Evolutionary conservation across 2,797 vertebrate genomes (phyloP).

Genomic region (Onychomys arenicola): DNA sequence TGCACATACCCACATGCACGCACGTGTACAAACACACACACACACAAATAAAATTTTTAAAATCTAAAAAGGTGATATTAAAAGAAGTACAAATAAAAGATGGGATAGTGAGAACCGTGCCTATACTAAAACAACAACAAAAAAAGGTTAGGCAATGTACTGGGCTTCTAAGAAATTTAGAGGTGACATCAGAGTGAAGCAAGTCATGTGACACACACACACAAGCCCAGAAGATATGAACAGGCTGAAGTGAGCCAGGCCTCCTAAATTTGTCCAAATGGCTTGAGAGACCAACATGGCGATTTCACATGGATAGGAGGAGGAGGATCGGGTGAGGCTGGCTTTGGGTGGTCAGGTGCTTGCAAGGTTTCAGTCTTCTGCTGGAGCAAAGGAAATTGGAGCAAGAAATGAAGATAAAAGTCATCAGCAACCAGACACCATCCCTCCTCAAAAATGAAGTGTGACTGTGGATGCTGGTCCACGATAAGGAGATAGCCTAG

Average conservation of each 20-base stretch:
- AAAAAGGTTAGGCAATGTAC: background rate
- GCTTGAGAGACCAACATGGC: background rate
- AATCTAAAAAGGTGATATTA: background rate
- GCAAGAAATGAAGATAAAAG: background rate
- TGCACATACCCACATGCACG: background rate
- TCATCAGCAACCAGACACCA: background rate
- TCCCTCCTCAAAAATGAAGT: background rate
- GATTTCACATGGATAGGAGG: background rate
- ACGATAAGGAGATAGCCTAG: too few species aligned
- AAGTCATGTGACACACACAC: background rate
- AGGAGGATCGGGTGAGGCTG: background rate
- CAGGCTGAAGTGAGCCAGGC: background rate
- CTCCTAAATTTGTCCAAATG: background rate
- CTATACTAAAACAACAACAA: slow-evolving; percentile 6
- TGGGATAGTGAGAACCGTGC: background rate
- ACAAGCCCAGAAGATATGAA: background rate
- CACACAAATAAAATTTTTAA: background rate
- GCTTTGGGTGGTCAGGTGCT: background rate
- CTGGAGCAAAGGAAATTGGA: background rate
- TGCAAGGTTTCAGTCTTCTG: background rate
- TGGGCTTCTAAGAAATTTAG: background rate
- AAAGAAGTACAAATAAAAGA: background rate
- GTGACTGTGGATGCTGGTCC: background rate
- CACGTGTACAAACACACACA: background rate
- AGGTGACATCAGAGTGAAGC: background rate